Base-by-base conservation (phyloP, 2,113 vertebrate genomes). In the Chascanopsetta lugubris region DNA sequence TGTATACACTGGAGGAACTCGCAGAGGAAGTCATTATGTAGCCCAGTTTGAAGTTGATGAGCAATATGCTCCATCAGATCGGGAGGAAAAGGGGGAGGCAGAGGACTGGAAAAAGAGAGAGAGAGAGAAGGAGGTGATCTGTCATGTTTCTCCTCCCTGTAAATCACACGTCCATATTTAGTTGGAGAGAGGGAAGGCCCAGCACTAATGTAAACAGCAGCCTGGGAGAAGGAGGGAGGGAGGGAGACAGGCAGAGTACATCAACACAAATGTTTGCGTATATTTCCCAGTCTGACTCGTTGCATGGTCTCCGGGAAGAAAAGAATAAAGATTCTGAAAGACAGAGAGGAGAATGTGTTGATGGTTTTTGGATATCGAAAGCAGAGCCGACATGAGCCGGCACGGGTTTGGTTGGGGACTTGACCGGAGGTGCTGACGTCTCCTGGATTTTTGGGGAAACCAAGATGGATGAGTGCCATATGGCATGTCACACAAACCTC, bases 91-190 rank as follows among this genome's bases (percentile, higher is more conserved):
- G 8, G 55, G 57, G 62, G n/a, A 42, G 47, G 64, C 18, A 57
- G 67, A 54, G 64, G 59, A 68, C 32, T 51, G 73, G 75, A 62
- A 50, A 27, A 40, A 61, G 63, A 48, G 46, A 48, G 21, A 15
- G 47, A 42, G 61, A 58, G 62, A 79, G 82, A 65, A 70, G 76
- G 82, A 65, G 70, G 66, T 46, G 68, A 84, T 87, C 83, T 66
- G 69, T 85, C 83, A 78, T 67, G 71, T 55, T 69, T 70, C 72
- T 75, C 72, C 61, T 78, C 75, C 63, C 77, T 79, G 85, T 90
- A 90, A 91, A 90, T 91, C 87, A 87, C 78, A 82, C 83, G 38
- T 86, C 91, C 92, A 91, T 92, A 92, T 93, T 92, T 92, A 93
- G 92, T 80, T 84, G 75, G 79, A 81, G 71, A 82, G 83, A 90